A percentile compares a stretch with the other conserved stretches of the same genome.
Evolutionary conservation across 1,140 invertebrate species (phyloP).

Genomic region (Pissodes strobi): DNA sequence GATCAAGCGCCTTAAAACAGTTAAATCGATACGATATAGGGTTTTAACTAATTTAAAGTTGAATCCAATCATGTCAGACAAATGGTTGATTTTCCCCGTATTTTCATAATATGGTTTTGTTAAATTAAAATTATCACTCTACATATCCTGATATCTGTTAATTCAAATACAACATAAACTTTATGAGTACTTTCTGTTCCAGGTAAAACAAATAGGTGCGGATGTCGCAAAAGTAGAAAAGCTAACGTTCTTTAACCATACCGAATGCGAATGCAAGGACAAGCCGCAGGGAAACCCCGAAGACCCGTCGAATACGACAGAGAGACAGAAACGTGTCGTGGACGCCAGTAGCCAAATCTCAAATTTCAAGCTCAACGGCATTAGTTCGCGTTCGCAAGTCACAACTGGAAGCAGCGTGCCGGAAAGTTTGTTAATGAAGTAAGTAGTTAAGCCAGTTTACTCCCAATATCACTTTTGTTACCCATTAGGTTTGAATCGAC

Average conservation of each 20-base stretch:
- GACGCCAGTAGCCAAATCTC: background rate
- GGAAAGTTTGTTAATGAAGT: constrained; percentile 25
- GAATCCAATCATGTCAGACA: too few relatives aligned
- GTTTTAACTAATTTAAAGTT: too few relatives aligned
- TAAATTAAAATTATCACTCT: too few relatives aligned
- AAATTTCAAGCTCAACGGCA: background rate
- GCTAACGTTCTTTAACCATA: constrained; percentile 75
- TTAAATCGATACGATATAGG: too few relatives aligned
- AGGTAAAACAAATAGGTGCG: constrained; percentile 63
- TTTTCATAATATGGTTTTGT: too few relatives aligned
- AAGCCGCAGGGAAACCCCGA: constrained; percentile 44
- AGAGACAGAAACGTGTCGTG: constrained; percentile 24
- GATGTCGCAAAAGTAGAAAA: constrained; percentile 62
- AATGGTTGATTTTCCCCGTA: too few relatives aligned
- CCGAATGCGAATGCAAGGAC: constrained; percentile 70
- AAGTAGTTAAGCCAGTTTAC: too few relatives aligned
- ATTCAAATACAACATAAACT: too few relatives aligned
- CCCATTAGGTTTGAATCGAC: too few relatives aligned
- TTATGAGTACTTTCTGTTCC: constrained; percentile 57
- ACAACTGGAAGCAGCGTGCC: background rate
- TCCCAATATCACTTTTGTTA: too few relatives aligned
- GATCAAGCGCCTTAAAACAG: too few relatives aligned
- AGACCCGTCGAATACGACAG: constrained; percentile 24
- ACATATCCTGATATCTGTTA: too few relatives aligned
- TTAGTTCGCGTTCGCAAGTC: background rate